Percentiles rank a stretch among this genome's conserved stretches.
Conservation (phyloP, 2,888 invertebrate species). For the Noctua pronuba region DNA sequence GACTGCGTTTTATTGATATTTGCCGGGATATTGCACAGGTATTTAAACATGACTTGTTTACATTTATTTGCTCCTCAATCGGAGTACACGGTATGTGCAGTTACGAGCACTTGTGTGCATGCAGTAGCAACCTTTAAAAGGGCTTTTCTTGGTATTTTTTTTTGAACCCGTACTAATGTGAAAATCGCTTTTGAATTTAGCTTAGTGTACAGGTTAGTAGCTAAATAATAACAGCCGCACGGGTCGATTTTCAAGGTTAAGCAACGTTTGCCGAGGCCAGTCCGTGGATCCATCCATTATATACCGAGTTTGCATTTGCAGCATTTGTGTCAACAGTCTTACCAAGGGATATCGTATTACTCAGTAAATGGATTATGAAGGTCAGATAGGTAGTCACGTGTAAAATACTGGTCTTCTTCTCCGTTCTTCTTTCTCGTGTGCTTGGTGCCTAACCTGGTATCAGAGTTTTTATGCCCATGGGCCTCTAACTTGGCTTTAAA, state of each 20-base stretch:
- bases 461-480: no score
- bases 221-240: neutral
- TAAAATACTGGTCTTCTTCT: no score
- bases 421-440: no score
- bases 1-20: slow-evolving; percentile 48
- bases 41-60: slow-evolving; percentile 34
- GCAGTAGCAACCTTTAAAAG: neutral
- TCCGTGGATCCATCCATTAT: neutral
- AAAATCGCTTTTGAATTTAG: neutral
- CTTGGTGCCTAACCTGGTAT: no score
- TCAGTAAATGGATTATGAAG: neutral
- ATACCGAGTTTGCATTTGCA: no score
- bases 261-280: no score
- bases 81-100: neutral
- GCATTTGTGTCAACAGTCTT: no score
- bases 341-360: neutral
- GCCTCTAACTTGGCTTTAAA: no score
- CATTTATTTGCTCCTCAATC: slow-evolving; percentile 12
- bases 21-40: slow-evolving; percentile 35
- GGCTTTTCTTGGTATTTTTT: neutral
- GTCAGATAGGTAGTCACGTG: neutral
- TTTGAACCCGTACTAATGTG: neutral
- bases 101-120: neutral
- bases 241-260: no score
- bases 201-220: neutral